Conservation (phyloP, 2,797 vertebrate genomes). For the Typhlichthys eigenmanni region DNA sequence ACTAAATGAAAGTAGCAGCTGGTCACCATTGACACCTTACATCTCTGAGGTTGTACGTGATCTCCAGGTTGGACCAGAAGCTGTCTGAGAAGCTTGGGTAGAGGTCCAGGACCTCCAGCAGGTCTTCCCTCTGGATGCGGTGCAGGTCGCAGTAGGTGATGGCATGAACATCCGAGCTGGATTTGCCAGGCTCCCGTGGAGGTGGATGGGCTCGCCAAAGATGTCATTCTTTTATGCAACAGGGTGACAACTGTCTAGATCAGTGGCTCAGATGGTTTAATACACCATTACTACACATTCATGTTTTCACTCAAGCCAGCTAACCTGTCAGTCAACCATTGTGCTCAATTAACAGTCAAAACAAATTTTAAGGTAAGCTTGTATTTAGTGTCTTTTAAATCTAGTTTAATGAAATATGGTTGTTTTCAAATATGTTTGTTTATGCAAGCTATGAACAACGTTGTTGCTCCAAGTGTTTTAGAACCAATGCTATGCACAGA, state of each 20-base stretch:
- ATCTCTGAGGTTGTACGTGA: constrained; percentile 93
- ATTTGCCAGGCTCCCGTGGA: constrained; percentile 88
- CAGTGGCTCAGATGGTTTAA: neutral
- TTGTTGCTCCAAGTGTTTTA: neutral
- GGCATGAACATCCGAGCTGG: constrained; percentile 87
- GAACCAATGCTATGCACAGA: neutral
- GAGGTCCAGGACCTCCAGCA: constrained; percentile 93
- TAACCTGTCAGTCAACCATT: too few species aligned
- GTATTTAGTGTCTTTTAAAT: too few species aligned
- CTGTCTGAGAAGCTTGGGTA: constrained; percentile 91
- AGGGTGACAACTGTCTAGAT: neutral
- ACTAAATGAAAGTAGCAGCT: neutral
- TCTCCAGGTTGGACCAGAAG: constrained; percentile 96
- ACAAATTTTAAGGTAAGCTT: too few species aligned
- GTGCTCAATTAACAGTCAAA: too few species aligned
- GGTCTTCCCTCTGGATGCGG: constrained; percentile 89
- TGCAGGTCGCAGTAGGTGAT: constrained; percentile 95
- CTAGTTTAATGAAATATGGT: too few species aligned
- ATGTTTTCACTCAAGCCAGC: too few species aligned
- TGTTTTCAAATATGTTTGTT: too few species aligned
- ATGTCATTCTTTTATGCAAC: constrained; percentile 90
- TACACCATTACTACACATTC: too few species aligned
- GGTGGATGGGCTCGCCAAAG: constrained; percentile 90
- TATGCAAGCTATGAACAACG: too few species aligned
- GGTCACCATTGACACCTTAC: constrained; percentile 69